A percentile compares a stretch with the other conserved stretches of the same genome.
Evolutionary conservation across 1,140 invertebrate species (phyloP).

Genomic region (Triops cancriformis): DNA sequence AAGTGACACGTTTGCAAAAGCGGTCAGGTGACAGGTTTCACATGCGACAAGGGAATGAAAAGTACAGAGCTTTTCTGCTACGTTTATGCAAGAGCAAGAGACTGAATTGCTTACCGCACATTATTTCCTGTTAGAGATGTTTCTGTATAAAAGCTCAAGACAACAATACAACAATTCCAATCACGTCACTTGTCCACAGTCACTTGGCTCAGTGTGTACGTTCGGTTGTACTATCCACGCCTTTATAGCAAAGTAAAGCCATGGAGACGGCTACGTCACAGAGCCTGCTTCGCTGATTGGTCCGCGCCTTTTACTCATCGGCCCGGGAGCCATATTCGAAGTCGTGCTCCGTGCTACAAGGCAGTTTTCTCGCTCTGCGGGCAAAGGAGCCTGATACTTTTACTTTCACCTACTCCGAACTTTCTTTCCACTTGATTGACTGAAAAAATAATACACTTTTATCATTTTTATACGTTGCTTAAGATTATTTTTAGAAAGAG

Average conservation of each 20-base stretch:
- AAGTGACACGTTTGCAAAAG: no score
- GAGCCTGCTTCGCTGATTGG: not conserved
- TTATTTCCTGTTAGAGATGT: not conserved
- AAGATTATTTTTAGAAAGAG: no score
- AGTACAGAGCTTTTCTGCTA: no score
- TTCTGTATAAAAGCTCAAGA: not conserved
- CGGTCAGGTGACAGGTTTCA: no score
- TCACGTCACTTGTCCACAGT: not conserved
- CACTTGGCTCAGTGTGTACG: not conserved
- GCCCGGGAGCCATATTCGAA: slow-evolving; percentile 8
- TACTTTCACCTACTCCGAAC: not conserved
- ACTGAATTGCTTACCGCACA: not conserved
- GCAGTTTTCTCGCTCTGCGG: not conserved
- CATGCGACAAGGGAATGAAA: no score
- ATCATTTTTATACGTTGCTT: no score
- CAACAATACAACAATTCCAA: not conserved
- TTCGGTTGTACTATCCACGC: not conserved
- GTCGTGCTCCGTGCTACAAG: not conserved
- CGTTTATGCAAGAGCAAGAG: not conserved
- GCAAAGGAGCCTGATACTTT: not conserved
- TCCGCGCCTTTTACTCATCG: not conserved
- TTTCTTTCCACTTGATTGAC: not conserved
- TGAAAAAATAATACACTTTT: not conserved
- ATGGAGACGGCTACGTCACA: slow-evolving; percentile 12
- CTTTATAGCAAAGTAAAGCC: not conserved